Evolutionary conservation across 2,888 invertebrate genomes (phyloP).

Genomic region (Bruchidius siliquastri): DNA sequence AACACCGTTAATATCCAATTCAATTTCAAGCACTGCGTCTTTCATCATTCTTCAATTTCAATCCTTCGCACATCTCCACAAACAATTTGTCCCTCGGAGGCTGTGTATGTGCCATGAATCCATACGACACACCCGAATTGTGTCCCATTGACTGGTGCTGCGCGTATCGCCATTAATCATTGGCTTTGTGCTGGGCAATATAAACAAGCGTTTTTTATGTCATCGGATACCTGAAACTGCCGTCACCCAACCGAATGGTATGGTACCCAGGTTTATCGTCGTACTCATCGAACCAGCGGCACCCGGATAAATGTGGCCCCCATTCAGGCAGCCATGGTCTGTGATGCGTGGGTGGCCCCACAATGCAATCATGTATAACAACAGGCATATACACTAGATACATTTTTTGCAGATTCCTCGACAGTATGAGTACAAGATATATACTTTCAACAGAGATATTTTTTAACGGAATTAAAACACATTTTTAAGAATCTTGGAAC

Average conservation of each 20-base stretch:
- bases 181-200: conserved; percentile 45
- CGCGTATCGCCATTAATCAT: conserved; percentile 46
- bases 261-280: not conserved
- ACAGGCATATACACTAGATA: not conserved
- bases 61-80: too few species aligned
- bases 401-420: too few species aligned
- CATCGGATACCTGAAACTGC: conserved; percentile 49
- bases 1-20: too few species aligned
- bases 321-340: not conserved
- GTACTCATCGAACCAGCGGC: not conserved
- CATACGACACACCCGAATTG: conserved; percentile 1
- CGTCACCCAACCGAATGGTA: conserved; percentile 6
- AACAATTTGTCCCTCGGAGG: not conserved
- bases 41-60: too few species aligned
- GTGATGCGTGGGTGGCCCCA: conserved; percentile 38
- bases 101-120: not conserved
- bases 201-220: conserved; percentile 53
- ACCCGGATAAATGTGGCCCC: not conserved
- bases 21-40: too few species aligned
- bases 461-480: too few species aligned
- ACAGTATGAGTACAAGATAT: too few species aligned
- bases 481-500: too few species aligned
- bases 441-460: too few species aligned
- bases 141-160: conserved; percentile 31
- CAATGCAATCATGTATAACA: not conserved